Evolutionary conservation across 2,888 invertebrate genomes (phyloP).

Genomic region (Mellilla xanthometata): DNA sequence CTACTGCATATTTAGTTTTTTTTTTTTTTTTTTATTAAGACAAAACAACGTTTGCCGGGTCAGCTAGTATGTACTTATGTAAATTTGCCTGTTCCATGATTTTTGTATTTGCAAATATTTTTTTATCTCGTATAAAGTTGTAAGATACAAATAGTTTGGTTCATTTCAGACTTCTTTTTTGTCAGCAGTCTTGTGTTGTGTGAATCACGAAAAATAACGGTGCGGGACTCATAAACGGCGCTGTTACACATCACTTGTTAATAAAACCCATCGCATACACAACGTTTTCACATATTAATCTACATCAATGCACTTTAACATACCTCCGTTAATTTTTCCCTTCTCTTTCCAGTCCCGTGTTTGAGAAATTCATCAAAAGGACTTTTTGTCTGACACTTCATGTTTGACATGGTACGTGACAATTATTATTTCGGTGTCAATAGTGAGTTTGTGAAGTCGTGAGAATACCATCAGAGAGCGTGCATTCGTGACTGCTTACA

Average conservation of each 20-base stretch:
- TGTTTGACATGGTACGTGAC: constrained; percentile 46
- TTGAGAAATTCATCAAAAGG: constrained; percentile 30
- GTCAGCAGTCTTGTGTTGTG: too few species aligned
- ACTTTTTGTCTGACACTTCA: constrained; percentile 36
- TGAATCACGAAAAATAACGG: background rate
- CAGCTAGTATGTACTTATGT: too few species aligned
- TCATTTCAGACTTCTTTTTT: too few species aligned
- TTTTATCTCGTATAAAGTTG: too few species aligned
- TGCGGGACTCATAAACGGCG: background rate
- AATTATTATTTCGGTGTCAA: constrained; percentile 50
- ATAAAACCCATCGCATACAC: constrained; percentile 3
- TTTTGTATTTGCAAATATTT: too few species aligned
- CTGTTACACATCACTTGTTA: constrained; percentile 11
- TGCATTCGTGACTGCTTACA: constrained; percentile 41
- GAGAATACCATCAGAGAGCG: constrained; percentile 46
- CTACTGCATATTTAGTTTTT: too few species aligned
- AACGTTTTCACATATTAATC: constrained; percentile 17
- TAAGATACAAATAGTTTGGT: too few species aligned
- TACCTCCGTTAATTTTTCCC: constrained; percentile 14
- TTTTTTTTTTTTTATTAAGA: too few species aligned
- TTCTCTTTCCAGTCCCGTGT: constrained; percentile 21
- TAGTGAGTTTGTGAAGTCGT: constrained; percentile 44
- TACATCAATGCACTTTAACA: constrained; percentile 20
- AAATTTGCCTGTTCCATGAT: too few species aligned
- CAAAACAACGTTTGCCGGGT: too few species aligned